Evolutionary conservation across 2,113 vertebrate genomes (phyloP), one percentile per base, ranked within the genome.

Genomic region (Epinephelus cyanopodus): DNA sequence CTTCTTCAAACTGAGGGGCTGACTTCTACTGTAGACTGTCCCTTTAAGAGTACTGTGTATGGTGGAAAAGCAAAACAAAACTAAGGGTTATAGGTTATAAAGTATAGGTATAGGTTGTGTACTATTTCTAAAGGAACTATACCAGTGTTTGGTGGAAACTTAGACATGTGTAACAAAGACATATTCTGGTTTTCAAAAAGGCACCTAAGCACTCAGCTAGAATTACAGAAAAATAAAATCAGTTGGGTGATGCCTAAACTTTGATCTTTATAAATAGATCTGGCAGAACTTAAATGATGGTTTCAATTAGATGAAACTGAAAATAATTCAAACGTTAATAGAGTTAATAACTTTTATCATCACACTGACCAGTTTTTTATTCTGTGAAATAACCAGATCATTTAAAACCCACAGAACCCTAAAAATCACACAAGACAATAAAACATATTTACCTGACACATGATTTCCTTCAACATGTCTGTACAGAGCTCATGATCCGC

Each of bases 391-490:
- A 37, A 60, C 14, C 64, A 66, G 8, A 25, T 45, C 1, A 27
- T 12, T 10, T 29, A 37, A 52, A 0, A 27, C 5, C 29, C 17
- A 70, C 53, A 18, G 3, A 33, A 73, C 65, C 58, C 23, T 69
- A 0, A 39, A 70, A 23, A 25, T 11, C 18, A 27, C 37, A 48
- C 4, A 33, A 3, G 1, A 52, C 19, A 23, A 15, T 18, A 17
- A 52, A 15, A 53, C 2, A 5, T 19, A 15, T 62, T 69, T 83
- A 98, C 97, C 96, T 98, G 96, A 81, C 97, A 97, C 45, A 98
- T 92, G 67, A 95, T 94, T 74, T 97, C 95, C 89, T 97, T 97
- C 83, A 98, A 85, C 64, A 93, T 92, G 0, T 83, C 90, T 19
- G 93, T 91, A 39, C 97, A 97, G n/a, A 92, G 87, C 0, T 95